These are phyloP conservation scores for Stomatorhinus ivindoensis DNA, from an alignment of 2,113 vertebrate species.

Conservation along the genomic window DNA sequence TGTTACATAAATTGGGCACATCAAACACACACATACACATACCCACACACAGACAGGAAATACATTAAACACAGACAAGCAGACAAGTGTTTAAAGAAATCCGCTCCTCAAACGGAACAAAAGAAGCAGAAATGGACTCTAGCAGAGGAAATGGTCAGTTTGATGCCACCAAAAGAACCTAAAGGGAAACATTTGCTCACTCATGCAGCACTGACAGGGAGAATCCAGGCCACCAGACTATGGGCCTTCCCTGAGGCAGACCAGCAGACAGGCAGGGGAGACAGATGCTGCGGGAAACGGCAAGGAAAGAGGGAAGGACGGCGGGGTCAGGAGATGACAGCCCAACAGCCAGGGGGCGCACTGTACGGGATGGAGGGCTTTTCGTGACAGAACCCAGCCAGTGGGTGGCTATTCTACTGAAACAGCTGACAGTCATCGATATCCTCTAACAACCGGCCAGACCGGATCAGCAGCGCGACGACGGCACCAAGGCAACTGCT, in stretches of 20 bases:
- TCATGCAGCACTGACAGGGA: conserved; percentile 51
- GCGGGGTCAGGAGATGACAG: background rate
- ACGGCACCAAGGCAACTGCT: background rate
- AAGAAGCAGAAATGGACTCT: background rate
- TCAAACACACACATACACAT: background rate
- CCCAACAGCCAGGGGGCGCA: background rate
- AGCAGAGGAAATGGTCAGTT: conserved; percentile 24
- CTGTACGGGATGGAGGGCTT: background rate
- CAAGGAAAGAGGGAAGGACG: background rate
- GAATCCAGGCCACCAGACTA: conserved; percentile 30
- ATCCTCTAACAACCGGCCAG: background rate
- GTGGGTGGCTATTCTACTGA: background rate
- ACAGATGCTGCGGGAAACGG: conserved; percentile 40
- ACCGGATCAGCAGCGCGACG: background rate
- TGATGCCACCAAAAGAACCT: conserved; percentile 23
- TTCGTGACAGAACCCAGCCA: background rate
- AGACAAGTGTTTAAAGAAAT: background rate
- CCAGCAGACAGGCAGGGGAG: conserved; percentile 13
- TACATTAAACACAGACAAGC: background rate
- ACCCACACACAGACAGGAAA: background rate
- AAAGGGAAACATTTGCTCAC: conserved; percentile 25
- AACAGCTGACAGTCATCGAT: background rate
- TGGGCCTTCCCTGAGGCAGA: conserved; percentile 21
- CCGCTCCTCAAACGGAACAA: background rate
- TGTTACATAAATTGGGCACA: background rate